Conservation (phyloP, 2,113 vertebrate species). For the Notiomystis cincta region DNA sequence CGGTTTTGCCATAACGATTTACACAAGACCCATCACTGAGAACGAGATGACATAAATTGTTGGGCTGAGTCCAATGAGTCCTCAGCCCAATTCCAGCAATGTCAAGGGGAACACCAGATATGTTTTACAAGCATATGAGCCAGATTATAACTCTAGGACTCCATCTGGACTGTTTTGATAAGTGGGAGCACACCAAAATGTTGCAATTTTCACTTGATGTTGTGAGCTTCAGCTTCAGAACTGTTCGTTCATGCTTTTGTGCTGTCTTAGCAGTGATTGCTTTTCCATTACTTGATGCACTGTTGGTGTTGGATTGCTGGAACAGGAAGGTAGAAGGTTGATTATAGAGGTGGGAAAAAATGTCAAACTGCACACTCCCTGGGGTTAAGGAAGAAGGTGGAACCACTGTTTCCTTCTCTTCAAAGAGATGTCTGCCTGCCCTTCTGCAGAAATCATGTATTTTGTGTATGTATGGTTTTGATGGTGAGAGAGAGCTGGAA, state of each 20-base stretch:
- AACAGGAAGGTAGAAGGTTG: background rate
- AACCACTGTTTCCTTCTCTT: background rate
- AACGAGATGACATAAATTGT: background rate
- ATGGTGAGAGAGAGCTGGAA: background rate
- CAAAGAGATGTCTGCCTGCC: background rate
- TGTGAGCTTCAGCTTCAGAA: background rate
- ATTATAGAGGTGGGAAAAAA: background rate
- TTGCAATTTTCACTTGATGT: background rate
- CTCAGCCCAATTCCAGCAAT: background rate
- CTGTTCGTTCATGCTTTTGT: background rate
- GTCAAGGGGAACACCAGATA: background rate
- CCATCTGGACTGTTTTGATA: conserved; percentile 25
- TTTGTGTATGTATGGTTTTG: background rate
- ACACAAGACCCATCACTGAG: background rate
- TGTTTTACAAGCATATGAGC: background rate
- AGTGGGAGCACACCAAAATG: conserved; percentile 19
- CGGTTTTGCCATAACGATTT: background rate
- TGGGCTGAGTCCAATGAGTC: background rate
- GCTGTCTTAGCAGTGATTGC: background rate
- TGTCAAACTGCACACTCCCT: rapidly evolving
- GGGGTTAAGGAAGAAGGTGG: background rate
- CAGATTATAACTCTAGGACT: background rate
- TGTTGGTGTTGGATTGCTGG: background rate
- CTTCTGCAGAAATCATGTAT: background rate
- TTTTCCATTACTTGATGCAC: background rate